Evolutionary conservation across 2,797 vertebrate species (phyloP).

Genomic region (Trichosurus vulpecula): DNA sequence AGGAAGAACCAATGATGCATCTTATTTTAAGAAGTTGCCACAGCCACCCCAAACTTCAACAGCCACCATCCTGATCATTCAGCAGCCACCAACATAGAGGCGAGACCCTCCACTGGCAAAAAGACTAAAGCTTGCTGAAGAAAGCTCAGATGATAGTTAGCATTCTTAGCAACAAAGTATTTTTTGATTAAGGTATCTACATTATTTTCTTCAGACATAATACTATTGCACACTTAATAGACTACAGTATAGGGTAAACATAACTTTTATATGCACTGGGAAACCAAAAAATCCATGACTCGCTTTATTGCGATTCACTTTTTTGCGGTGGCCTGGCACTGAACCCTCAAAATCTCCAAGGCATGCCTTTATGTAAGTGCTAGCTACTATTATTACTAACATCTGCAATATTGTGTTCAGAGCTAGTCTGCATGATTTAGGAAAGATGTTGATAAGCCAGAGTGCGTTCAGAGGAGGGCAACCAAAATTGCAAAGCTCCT

Average conservation of each 20-base stretch:
- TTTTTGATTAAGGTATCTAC: neutral
- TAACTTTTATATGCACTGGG: neutral
- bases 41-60: neutral
- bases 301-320: neutral
- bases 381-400: neutral
- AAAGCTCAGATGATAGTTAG: neutral
- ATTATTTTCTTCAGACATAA: neutral
- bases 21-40: neutral
- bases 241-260: neutral
- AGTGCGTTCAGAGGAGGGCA: neutral
- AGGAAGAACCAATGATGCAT: neutral
- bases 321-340: neutral
- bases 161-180: neutral
- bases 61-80: neutral
- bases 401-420: neutral
- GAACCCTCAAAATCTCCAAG: neutral
- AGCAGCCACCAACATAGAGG: neutral
- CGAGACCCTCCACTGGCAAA: neutral
- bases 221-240: neutral
- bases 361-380: neutral
- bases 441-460: neutral
- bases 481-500: neutral
- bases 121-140: neutral
- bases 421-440: neutral
- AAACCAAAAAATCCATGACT: neutral